Conservation (phyloP, 2,888 invertebrate genomes). For the Nomada ruficornis region DNA sequence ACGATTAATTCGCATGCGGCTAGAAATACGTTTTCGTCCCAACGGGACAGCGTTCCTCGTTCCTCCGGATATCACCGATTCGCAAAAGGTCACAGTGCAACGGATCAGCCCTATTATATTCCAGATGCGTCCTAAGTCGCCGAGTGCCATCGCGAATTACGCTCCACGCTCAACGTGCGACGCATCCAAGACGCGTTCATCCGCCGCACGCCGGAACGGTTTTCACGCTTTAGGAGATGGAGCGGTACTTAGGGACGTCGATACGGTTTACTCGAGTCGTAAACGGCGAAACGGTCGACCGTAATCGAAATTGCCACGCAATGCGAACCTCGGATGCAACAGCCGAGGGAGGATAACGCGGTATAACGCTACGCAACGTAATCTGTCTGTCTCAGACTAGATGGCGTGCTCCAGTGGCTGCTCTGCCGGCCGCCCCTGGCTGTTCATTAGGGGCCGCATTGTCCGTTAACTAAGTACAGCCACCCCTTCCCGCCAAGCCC, state of each 20-base stretch:
- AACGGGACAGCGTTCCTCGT: neutral
- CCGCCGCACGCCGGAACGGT: neutral
- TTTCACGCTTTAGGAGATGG: slow-evolving; percentile 31
- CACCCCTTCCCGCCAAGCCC: slow-evolving; percentile 68
- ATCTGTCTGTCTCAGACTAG: slow-evolving; percentile 81
- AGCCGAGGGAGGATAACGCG: slow-evolving; percentile 69
- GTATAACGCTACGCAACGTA: slow-evolving; percentile 77
- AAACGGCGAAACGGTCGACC: slow-evolving; percentile 59
- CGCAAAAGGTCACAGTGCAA: neutral
- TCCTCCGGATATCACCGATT: no score
- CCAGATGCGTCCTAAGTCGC: neutral
- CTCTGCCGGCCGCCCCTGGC: slow-evolving; percentile 82
- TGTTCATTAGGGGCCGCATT: slow-evolving; percentile 84
- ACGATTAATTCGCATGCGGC: slow-evolving; percentile 37
- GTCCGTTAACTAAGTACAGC: slow-evolving; percentile 84
- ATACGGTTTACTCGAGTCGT: slow-evolving; percentile 61
- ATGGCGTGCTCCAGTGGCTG: slow-evolving; percentile 79
- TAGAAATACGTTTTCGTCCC: slow-evolving; percentile 10
- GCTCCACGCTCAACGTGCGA: neutral
- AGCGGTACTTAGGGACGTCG: slow-evolving; percentile 52
- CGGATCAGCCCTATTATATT: neutral
- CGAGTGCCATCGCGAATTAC: neutral
- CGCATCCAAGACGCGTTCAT: neutral
- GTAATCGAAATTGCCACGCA: slow-evolving; percentile 68
- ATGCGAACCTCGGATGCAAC: slow-evolving; percentile 67